Evolutionary conservation across 92 coral and sea anemone genomes (phyloP), one percentile per base, ranked within the genome.

Genomic region (Bergia puertoricense): DNA sequence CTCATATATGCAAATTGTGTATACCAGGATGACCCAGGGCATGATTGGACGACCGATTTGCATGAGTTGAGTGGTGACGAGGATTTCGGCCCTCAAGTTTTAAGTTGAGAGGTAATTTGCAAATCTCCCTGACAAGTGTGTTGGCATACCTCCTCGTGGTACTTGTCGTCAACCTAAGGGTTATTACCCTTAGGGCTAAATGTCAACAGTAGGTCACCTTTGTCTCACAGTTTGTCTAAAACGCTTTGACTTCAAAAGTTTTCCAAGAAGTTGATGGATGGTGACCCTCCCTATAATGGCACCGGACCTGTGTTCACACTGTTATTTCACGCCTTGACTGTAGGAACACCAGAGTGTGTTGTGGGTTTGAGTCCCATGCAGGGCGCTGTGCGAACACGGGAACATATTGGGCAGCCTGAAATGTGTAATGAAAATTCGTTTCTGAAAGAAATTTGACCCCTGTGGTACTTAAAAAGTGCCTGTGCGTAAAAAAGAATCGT

Each of bases 391-490:
- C n/a, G n/a, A n/a, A n/a, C n/a, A n/a, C n/a, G 38, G 74, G 5
- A 69, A 69, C 74, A 69, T 50, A 50, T 50, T 7, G 39, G 39
- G 39, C 74, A n/a, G 74, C 37, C 39, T 69, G 74, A 20, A 69
- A 69, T 8, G 11, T 8, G 74, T 69, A 37, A 69, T 69, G 74
- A 69, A 69, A 69, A 22, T 69, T 69, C 74, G 38, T 69, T 69
- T 69, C 74, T 69, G 74, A 69, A 69, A 22, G 37, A 69, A 69
- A 15, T 69, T 23, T 69, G 74, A 69, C 74, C 74, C 10, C 37
- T 20, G 38, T 69, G 74, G 74, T 69, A 37, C 74, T 69, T 69
- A n/a, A 50, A n/a, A 69, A 69, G 74, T 69, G 74, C 74, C 74
- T 69, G 38, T 69, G 74, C 38, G 38, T 50, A 50, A 20, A 69